Evolutionary conservation across 2,888 invertebrate genomes (phyloP).

Genomic region (Candidula unifasciata): DNA sequence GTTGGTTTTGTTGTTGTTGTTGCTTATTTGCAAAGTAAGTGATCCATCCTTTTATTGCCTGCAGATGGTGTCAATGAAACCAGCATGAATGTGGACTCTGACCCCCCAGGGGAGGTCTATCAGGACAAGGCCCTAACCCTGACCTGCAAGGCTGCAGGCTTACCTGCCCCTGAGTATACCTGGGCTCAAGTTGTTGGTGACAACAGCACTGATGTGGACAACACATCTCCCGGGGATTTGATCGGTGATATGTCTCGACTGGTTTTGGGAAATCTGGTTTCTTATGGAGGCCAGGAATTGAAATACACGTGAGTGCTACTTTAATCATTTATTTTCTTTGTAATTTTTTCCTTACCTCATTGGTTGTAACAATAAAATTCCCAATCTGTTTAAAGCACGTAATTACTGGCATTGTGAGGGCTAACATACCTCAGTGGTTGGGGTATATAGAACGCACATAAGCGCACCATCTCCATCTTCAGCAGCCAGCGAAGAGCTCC

Average conservation of each 20-base stretch:
- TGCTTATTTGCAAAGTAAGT: too few relatives aligned
- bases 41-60: not conserved
- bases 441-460: too few relatives aligned
- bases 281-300: not conserved
- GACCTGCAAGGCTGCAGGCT: slow-evolving; percentile 30
- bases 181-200: slow-evolving; percentile 38
- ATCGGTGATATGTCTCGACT: not conserved
- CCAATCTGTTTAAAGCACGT: too few relatives aligned
- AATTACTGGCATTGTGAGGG: too few relatives aligned
- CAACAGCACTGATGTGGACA: slow-evolving; percentile 11
- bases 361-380: too few relatives aligned
- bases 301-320: not conserved
- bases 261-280: not conserved
- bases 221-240: not conserved
- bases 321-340: too few relatives aligned
- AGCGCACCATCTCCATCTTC: too few relatives aligned
- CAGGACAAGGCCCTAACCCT: slow-evolving; percentile 26
- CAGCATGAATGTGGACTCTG: not conserved
- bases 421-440: too few relatives aligned
- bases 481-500: too few relatives aligned
- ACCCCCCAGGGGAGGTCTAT: slow-evolving; percentile 1
- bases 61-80: slow-evolving; percentile 25
- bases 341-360: too few relatives aligned
- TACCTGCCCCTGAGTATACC: slow-evolving; percentile 5
- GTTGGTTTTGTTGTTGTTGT: not conserved